Conservation (phyloP, 2,797 vertebrate species). For the Lemur catta region DNA sequence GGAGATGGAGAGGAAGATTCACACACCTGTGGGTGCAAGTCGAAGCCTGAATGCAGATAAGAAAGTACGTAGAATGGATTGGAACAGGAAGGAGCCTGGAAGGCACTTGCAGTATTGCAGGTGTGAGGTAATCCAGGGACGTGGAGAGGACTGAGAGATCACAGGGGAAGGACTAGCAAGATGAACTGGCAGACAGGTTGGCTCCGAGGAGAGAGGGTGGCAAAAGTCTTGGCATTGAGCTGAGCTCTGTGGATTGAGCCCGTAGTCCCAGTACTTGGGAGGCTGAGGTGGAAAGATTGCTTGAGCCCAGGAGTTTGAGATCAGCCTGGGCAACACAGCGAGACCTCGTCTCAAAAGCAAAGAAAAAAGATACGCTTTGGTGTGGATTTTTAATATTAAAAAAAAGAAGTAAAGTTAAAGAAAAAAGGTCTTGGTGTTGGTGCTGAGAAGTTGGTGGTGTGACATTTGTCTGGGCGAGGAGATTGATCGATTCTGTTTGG, state of each 20-base stretch:
- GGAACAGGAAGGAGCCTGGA: neutral
- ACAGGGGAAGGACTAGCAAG: neutral
- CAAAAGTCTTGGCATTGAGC: neutral
- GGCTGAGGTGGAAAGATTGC: neutral
- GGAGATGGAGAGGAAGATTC: neutral
- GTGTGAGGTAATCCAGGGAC: neutral
- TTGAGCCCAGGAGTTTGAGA: neutral
- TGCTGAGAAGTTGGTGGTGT: neutral
- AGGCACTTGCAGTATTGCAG: neutral
- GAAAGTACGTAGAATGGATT: neutral
- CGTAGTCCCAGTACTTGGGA: neutral
- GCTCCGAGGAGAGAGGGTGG: neutral
- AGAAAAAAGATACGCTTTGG: neutral
- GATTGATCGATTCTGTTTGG: neutral
- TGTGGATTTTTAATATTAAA: neutral
- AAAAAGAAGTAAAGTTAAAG: neutral
- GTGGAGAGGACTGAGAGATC: neutral
- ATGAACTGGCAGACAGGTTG: neutral
- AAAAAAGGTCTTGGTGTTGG: neutral
- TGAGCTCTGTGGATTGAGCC: neutral
- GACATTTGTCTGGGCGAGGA: neutral
- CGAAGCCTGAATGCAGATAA: conserved; percentile 22
- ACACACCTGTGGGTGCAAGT: neutral
- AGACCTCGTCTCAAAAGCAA: neutral
- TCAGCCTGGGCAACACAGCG: neutral